Base-by-base conservation (phyloP, 1,140 invertebrate species). In the Oreohelix idahoensis region DNA sequence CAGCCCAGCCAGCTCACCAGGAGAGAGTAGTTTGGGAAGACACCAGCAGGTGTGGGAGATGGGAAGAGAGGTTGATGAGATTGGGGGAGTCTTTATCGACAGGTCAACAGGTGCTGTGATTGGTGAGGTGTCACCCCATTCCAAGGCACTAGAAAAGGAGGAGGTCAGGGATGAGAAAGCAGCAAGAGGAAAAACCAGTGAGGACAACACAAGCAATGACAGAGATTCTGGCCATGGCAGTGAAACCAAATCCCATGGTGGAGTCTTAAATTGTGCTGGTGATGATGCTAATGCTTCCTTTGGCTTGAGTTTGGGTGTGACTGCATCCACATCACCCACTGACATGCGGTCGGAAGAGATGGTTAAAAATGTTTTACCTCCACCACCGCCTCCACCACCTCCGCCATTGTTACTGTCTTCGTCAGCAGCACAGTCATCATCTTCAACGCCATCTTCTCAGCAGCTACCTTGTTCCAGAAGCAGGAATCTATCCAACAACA, bases 161-260 rank as follows among this genome's bases (percentile, higher is more conserved):
- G 71, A 39, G 11, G 32, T 74, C 38, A 45, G 2, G 1, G 23
- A 32, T 39, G 38, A 42, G 38, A 74, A 75, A 38, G 45, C 4
- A 1, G 35, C 49, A 11, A 42, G 38, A 39, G 77, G 45, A 26
- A 42, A 49, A 15, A 17, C 1, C 8, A 11, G 29, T 39, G 77
- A 63, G 32, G 58, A 79, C 35, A 26, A 26, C 15, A 2, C 23
- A 0, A 36, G 35, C 26, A 82, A 53, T 15, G 80, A 82, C 35
- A 49, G 80, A 58, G 80, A 82, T 51, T 82, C 80, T 53, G 80
- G 80, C 29, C 80, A 82, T 29, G 80, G 80, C 2, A 75, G 80
- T 58, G 80, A 82, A 66, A 66, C 35, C 15, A 82, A 75, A 66
- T 70, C 79, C 42, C 79, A 80, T 35, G n/a, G n/a, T 45, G 77